A percentile compares a stretch with the other conserved stretches of the same genome.
phyloP scores from a whole-genome alignment of 1,140 invertebrate species.

The Micrasema minimum region DNA sequence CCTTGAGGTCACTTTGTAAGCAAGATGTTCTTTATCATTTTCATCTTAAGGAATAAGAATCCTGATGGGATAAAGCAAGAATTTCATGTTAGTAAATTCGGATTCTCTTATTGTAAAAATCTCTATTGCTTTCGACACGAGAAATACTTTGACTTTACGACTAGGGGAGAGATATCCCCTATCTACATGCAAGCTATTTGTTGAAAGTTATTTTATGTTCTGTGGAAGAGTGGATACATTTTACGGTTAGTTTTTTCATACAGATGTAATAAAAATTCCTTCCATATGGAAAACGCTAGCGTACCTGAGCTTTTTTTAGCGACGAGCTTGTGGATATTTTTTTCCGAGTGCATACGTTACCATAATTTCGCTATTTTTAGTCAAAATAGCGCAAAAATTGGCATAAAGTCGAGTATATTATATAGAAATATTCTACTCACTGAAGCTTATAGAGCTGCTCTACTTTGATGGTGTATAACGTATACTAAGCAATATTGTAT shows the following conservation, averaged over 20 bases:
- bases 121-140: slow-evolving; percentile 23
- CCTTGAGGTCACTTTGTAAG: no score
- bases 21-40: no score
- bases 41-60: no score
- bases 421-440: no score
- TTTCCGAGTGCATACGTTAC: slow-evolving; percentile 7
- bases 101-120: slow-evolving; percentile 12
- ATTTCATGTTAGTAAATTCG: not conserved
- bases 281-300: slow-evolving; percentile 14
- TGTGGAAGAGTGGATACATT: slow-evolving; percentile 14
- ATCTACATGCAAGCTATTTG: slow-evolving; percentile 22
- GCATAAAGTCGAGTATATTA: no score
- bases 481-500: no score
- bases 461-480: no score
- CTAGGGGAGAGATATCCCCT: not conserved
- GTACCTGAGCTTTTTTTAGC: slow-evolving; percentile 6
- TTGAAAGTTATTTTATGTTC: slow-evolving; percentile 25
- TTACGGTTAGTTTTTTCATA: slow-evolving; percentile 22
- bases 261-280: slow-evolving; percentile 33
- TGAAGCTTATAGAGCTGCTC: no score
- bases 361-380: slow-evolving; percentile 5
- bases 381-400: no score
- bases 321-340: not conserved
- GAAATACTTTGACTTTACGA: slow-evolving; percentile 12
- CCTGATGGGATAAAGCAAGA: no score